Base-by-base conservation (phyloP, 2,113 vertebrate genomes). In the Pelecanus crispus region DNA sequence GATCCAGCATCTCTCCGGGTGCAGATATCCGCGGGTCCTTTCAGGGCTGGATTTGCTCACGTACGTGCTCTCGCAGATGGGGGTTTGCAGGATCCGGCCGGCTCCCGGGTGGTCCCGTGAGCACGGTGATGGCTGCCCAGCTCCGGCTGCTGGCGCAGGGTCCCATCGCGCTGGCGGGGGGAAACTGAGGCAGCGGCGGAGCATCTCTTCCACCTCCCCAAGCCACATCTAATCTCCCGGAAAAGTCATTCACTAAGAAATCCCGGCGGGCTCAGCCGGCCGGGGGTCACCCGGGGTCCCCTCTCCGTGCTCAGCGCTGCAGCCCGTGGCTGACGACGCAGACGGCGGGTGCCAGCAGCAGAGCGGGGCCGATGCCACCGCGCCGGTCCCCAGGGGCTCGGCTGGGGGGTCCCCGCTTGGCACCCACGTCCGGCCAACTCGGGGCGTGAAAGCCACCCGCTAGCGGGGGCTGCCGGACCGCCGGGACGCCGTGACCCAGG, bases 11-110 rank as follows among this genome's bases (percentile, higher is more conserved):
- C n/a, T 14, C 34, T 50, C 25, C 5, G 3, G 74, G 31, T 6
- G 28, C 67, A 18, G 56, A 28, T 4, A 14, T 44, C 72, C 89
- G 2, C 26, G 10, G 7, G 6, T 59, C 80, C 82, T 20, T 0
- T 47, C 52, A 9, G 83, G 80, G 72, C 24, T 17, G 90, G 44
- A 3, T 45, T 15, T 11, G 62, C 62, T 72, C 55, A 1, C 7
- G 8, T 2, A 3, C 20, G 3, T 2, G 20, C 61, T n/a, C 45
- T 47, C 16, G 16, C 56, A 4, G 72, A 0, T 0, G 28, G 32
- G 38, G 53, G 6, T 8, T n/a, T 9, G 52, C 45, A 36, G 93
- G 68, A 61, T 72, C 36, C 11, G 1, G 26, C 36, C 2, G 14
- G 50, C 55, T n/a, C 73, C 53, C 3, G 6, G 10, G 9, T 26